Conservation (phyloP, 2,113 vertebrate genomes). For the Gila orcuttii region DNA sequence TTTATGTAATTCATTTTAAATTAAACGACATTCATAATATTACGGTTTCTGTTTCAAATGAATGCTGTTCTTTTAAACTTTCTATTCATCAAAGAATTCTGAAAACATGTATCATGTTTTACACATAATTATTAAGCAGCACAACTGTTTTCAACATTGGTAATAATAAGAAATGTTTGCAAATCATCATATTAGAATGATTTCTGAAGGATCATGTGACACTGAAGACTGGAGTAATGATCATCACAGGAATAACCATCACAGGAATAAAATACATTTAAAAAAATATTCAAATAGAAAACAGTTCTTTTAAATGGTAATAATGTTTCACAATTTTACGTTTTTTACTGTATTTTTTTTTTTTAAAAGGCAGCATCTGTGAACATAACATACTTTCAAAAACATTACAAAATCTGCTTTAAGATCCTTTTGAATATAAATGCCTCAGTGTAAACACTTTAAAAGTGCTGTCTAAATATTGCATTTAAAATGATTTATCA, state of each 20-base stretch:
- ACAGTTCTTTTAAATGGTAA: neutral
- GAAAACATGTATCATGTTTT: neutral
- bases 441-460: too few relatives aligned
- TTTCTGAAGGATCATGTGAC: neutral
- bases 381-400: neutral
- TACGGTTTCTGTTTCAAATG: neutral
- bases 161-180: neutral
- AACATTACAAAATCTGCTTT: neutral
- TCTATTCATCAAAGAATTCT: neutral
- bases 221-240: too few relatives aligned
- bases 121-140: neutral
- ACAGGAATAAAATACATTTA: neutral
- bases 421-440: too few relatives aligned
- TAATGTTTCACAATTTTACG: neutral
- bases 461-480: neutral
- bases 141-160: neutral
- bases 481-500: neutral
- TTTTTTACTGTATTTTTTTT: neutral
- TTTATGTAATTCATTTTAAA: neutral
- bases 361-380: neutral
- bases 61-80: neutral
- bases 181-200: neutral
- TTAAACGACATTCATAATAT: neutral
- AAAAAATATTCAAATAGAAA: neutral
- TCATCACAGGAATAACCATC: neutral